These are phyloP conservation scores for Tetrao urogallus DNA, from an alignment of 2,113 vertebrate genomes.

Conservation along the genomic window DNA sequence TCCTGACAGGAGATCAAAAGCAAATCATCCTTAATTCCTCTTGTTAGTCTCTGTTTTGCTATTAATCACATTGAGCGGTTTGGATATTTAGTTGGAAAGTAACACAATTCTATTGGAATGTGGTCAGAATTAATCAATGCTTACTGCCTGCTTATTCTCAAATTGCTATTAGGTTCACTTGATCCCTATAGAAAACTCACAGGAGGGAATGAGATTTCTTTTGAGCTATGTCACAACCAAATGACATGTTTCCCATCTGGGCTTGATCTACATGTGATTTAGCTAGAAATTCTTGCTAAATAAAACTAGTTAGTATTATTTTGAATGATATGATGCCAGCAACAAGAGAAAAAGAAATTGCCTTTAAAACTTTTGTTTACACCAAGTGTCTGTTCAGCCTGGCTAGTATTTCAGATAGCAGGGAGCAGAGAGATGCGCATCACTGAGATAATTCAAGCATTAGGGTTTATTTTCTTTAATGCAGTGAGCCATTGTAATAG, in stretches of 20 bases:
- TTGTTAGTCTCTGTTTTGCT: constrained; percentile 55
- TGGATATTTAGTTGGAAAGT: constrained; percentile 53
- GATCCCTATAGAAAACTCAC: constrained; percentile 20
- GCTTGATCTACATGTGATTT: background rate
- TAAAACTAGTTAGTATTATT: background rate
- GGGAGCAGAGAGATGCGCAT: background rate
- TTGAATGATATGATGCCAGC: background rate
- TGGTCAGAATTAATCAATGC: constrained; percentile 58
- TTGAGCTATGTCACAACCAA: background rate
- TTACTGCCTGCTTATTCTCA: constrained; percentile 4
- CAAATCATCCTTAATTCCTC: constrained; percentile 51
- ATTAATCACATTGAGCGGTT: constrained; percentile 46
- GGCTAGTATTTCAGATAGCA: background rate
- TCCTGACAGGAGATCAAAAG: constrained; percentile 31
- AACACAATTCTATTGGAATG: constrained; percentile 50
- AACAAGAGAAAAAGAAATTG: background rate
- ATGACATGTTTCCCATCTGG: background rate
- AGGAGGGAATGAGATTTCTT: constrained; percentile 7
- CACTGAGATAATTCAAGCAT: background rate
- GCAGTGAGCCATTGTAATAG: constrained; percentile 30
- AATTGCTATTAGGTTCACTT: constrained; percentile 10
- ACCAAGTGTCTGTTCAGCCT: background rate
- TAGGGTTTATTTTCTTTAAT: background rate
- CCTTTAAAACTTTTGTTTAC: background rate
- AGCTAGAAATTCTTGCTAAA: constrained; percentile 9